Base-by-base conservation (phyloP, 2,113 vertebrate species). In the Hemiprocne comata region DNA sequence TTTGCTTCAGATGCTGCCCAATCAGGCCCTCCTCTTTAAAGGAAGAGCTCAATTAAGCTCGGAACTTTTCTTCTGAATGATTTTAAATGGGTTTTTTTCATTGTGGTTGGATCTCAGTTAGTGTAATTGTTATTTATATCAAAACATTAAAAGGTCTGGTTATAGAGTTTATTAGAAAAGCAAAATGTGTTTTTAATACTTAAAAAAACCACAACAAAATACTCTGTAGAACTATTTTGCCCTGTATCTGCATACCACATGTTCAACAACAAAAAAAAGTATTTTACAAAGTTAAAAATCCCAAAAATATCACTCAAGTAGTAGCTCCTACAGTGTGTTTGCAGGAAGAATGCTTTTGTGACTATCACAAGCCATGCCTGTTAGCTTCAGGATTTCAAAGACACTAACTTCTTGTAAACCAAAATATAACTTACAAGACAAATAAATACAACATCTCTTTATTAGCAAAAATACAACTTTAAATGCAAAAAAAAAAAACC, bases 131-230 rank as follows among this genome's bases (percentile, higher is more conserved):
- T 96, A 97, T 91, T 94, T 94, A 93, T 76, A 92, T 79, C 60
- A 82, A 94, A 95, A 88, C 94, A 93, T 86, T 93, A 96, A 90
- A 93, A 95, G 60, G 78, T 79, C 88, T 96, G 89, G 74, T 88
- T 87, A 94, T 77, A 77, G 53, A 85, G 75, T 89, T 97, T 93
- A 95, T 87, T 95, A 94, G 94, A 77, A 96, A 97, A 92, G 85
- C 89, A 94, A 97, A 97, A 95, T 91, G 91, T 90, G 83, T 93
- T 91, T 92, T 93, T 95, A 90, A 93, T 94, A 78, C 86, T 95
- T 93, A 28, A 96, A 94, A 81, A 96, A 66, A 93, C 14, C 95
- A 96, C 96, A 93, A 97, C 94, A 95, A 92, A 96, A 94, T 90
- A 85, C 67, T 89, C 23, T 31, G 71, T 66, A 91, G 84, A 42